These are phyloP conservation scores for Drosophila nigrodunni DNA, from an alignment of 1,140 invertebrate genomes.

Conservation along the genomic window DNA sequence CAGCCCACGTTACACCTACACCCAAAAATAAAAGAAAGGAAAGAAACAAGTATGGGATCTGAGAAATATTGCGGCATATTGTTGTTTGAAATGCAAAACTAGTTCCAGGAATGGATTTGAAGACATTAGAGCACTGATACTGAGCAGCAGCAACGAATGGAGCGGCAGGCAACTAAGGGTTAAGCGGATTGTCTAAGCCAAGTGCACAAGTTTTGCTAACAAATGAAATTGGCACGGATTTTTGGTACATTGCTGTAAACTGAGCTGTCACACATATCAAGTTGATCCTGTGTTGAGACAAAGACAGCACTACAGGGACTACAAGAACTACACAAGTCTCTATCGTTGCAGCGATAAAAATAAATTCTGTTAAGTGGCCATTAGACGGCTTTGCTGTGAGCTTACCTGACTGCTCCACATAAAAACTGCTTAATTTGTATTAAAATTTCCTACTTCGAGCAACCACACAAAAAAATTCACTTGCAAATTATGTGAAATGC, in stretches of 20 bases:
- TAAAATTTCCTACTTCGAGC: constrained; percentile 34
- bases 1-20: constrained; percentile 40
- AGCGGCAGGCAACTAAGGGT: constrained; percentile 40
- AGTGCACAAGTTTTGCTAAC: constrained; percentile 45
- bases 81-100: constrained; percentile 57
- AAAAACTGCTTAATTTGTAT: constrained; percentile 64
- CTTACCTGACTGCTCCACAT: constrained; percentile 49
- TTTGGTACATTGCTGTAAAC: constrained; percentile 22
- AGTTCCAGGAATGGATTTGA: constrained; percentile 22
- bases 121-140: constrained; percentile 25
- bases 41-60: constrained; percentile 1
- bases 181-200: constrained; percentile 64
- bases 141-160: neutral
- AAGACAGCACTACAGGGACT: neutral
- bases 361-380: constrained; percentile 71
- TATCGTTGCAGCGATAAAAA: constrained; percentile 51
- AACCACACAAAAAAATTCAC: constrained; percentile 5
- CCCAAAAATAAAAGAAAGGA: neutral
- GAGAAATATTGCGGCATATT: constrained; percentile 56
- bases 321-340: neutral
- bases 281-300: constrained; percentile 34
- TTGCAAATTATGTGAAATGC: constrained; percentile 63
- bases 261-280: constrained; percentile 29
- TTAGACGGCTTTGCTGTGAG: constrained; percentile 58
- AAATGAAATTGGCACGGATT: constrained; percentile 63